phyloP scores from a whole-genome alignment of 2,797 vertebrate species.

The Meriones psammophilus region DNA sequence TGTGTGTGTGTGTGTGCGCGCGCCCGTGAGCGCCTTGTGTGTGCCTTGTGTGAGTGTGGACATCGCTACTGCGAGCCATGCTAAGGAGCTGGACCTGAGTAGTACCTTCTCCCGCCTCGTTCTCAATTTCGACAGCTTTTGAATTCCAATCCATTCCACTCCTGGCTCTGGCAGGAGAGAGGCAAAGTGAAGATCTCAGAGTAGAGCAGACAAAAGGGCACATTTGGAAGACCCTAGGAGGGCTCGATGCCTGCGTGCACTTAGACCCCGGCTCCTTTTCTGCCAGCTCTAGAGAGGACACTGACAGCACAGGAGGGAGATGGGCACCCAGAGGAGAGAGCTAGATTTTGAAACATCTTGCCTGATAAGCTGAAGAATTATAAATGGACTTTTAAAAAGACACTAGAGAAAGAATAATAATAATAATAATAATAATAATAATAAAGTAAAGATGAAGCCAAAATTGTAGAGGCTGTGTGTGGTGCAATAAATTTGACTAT shows the following conservation, averaged over 20 bases:
- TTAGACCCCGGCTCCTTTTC: not conserved
- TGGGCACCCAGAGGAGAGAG: fast-evolving
- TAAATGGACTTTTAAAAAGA: slow-evolving; percentile 45
- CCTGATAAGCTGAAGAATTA: not conserved
- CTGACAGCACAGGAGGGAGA: not conserved
- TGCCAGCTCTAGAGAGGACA: not conserved
- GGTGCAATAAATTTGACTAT: slow-evolving; percentile 17
- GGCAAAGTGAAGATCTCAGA: not conserved
- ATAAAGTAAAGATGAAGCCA: not conserved
- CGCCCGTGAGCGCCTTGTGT: not conserved
- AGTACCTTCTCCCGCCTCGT: not conserved
- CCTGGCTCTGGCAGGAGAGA: not conserved
- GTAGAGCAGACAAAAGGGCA: slow-evolving; percentile 71
- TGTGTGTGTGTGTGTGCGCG: not conserved
- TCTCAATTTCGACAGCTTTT: not conserved
- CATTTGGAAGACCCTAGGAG: not conserved
- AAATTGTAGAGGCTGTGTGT: not conserved
- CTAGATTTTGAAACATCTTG: slow-evolving; percentile 18
- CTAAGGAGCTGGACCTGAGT: not conserved
- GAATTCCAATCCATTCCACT: not conserved
- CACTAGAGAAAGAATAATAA: not conserved
- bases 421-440: too few species aligned
- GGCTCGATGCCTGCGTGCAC: not conserved
- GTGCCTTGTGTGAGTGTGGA: not conserved
- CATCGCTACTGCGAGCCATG: not conserved